Percentiles rank a stretch among this genome's conserved stretches.
phyloP scores from a whole-genome alignment of 2,113 vertebrate genomes.

The Trinectes maculatus region DNA sequence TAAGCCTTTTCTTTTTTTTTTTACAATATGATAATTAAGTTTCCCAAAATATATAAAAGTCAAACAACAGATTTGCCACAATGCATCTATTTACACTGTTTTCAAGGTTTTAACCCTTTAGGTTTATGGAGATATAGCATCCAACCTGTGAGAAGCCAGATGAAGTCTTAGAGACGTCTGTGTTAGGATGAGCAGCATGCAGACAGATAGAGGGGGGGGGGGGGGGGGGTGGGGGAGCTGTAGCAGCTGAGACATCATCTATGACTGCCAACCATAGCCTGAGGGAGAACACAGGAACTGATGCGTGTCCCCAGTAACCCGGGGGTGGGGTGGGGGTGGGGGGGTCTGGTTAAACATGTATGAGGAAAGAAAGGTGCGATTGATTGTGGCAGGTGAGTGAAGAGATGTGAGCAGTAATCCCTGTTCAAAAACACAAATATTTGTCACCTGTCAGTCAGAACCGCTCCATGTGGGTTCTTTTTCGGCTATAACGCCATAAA shows the following conservation, averaged over 20 bases:
- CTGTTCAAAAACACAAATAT: slow-evolving; percentile 16
- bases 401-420: slow-evolving; percentile 8
- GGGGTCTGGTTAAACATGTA: slow-evolving; percentile 54
- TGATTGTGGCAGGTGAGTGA: slow-evolving; percentile 43
- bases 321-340: too few relatives aligned
- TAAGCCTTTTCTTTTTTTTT: too few relatives aligned
- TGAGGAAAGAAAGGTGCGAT: slow-evolving; percentile 41
- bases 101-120: slow-evolving; percentile 14
- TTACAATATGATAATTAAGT: too few relatives aligned
- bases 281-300: slow-evolving; percentile 54
- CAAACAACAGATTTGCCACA: slow-evolving; percentile 2
- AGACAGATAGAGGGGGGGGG: background rate
- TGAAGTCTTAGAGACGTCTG: slow-evolving; percentile 1
- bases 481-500: too few relatives aligned
- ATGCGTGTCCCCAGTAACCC: slow-evolving; percentile 56
- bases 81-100: background rate
- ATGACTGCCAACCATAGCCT: slow-evolving; percentile 56
- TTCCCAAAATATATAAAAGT: too few relatives aligned
- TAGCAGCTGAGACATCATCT: slow-evolving; percentile 49
- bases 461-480: background rate
- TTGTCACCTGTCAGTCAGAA: slow-evolving; percentile 19
- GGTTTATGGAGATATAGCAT: background rate
- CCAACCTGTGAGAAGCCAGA: background rate
- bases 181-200: slow-evolving; percentile 20
- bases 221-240: slow-evolving; percentile 23